Base-by-base conservation (phyloP, 1,140 invertebrate species). In the Pogonognathellus flavescens region DNA sequence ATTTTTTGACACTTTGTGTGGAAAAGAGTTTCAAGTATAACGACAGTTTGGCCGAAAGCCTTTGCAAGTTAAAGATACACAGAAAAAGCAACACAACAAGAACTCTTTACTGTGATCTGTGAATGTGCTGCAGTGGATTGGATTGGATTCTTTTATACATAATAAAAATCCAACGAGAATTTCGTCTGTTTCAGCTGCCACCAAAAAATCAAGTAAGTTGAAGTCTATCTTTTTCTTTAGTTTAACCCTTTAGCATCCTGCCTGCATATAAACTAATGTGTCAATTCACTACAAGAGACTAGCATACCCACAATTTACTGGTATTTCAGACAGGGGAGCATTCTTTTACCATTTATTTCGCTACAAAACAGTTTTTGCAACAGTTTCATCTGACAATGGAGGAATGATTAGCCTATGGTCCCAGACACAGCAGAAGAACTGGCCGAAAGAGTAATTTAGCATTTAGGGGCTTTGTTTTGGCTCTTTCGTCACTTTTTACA, bases 401-500 rank as follows among this genome's bases (percentile, higher is more conserved):
- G 6, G 31, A 41, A 41, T 41, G 31, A 1, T 41, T 41, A 41
- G 10, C 53, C 9, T 10, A 16, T 9, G 10, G 53, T 2, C 11
- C 1, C 16, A 55, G 3, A 55, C 53, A 14, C 2, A 14, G 16
- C 16, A 16, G 11, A 55, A 55, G 11, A 14, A 55, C 53, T 1
- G 11, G 22, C 14, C 25, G 22, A 66, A 14, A 31, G 14, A 25
- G 14, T 9, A 66, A 66, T 66, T 66, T 20, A 66, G 62, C 31
- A 41, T 66, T 66, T 25, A 66, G 62, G 62, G 62, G 62, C 25
- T 66, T 66, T 66, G 62, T 66, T 66, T 66, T 66, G 62, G 62
- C 62, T 66, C 62, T 10, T 9, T 10, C 10, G 11, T 31, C 2
- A 14, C 22, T 25, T 66, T 66, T 2, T 14, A 14, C 20, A 31